These are phyloP conservation scores for Stenichneumon culpator DNA, from an alignment of 2,888 invertebrate genomes.

Conservation along the genomic window DNA sequence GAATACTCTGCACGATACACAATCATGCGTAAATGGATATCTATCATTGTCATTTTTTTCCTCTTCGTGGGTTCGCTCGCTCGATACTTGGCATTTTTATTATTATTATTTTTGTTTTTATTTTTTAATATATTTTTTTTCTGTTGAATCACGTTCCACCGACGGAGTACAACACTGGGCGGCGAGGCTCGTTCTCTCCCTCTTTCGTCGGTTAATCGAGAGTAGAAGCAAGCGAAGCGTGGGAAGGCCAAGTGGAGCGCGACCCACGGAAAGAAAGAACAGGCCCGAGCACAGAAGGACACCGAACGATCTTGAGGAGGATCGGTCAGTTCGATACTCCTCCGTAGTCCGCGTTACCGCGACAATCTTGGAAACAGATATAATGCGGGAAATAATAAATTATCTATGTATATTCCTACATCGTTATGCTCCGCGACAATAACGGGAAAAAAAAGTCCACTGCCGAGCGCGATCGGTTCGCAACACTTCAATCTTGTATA, in stretches of 20 bases:
- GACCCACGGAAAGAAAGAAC: constrained; percentile 59
- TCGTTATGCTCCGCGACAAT: too few relatives aligned
- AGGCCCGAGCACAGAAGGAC: constrained; percentile 4
- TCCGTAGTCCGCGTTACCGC: background rate
- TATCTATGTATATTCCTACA: too few relatives aligned
- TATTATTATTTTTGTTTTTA: background rate
- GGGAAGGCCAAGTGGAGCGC: constrained; percentile 67
- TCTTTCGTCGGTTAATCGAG: constrained; percentile 62
- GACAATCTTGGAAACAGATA: constrained; percentile 10
- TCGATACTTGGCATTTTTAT: constrained; percentile 15
- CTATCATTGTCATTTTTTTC: constrained; percentile 39
- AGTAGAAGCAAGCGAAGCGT: constrained; percentile 66
- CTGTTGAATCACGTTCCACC: constrained; percentile 55
- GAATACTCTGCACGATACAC: background rate
- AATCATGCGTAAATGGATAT: constrained; percentile 8
- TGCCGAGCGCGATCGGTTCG: too few relatives aligned
- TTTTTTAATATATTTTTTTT: constrained; percentile 28
- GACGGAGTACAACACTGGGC: constrained; percentile 30
- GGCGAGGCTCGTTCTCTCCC: constrained; percentile 25
- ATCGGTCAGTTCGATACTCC: constrained; percentile 16
- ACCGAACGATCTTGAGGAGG: constrained; percentile 26
- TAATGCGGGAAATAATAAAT: too few relatives aligned
- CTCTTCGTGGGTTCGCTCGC: background rate
- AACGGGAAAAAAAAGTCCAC: too few relatives aligned
- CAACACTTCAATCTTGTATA: too few relatives aligned